Evolutionary conservation across 2,797 vertebrate species (phyloP).

Genomic region (Moxostoma hubbsi): DNA sequence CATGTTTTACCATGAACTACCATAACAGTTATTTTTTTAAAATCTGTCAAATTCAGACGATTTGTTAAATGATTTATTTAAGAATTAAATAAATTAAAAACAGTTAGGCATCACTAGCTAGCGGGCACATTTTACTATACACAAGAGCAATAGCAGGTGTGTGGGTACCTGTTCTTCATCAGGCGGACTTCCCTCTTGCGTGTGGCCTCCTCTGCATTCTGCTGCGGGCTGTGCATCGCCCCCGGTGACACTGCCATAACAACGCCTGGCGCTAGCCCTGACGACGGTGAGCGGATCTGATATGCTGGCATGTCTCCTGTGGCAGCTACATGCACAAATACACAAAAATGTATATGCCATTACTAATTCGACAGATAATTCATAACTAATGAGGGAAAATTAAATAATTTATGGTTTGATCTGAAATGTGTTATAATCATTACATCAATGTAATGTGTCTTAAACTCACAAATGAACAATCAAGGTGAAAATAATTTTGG

Average conservation of each 20-base stretch:
- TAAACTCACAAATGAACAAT: too few relatives aligned
- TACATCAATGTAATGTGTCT: too few relatives aligned
- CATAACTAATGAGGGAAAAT: neutral
- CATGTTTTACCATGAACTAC: too few relatives aligned
- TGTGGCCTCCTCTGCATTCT: constrained; percentile 89
- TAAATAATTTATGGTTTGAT: neutral
- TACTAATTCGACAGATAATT: neutral
- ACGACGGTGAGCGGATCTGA: constrained; percentile 89
- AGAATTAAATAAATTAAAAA: too few relatives aligned
- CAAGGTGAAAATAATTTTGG: too few relatives aligned
- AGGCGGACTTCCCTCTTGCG: constrained; percentile 93
- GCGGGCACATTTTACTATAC: too few relatives aligned
- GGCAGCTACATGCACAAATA: constrained; percentile 76
- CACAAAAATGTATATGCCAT: constrained; percentile 6
- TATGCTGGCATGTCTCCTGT: constrained; percentile 94
- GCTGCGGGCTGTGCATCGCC: constrained; percentile 85
- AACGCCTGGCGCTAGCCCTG: constrained; percentile 86
- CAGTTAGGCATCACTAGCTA: too few relatives aligned
- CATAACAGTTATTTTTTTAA: too few relatives aligned
- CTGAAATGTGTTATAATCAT: neutral
- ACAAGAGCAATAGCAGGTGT: neutral
- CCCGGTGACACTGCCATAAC: constrained; percentile 89
- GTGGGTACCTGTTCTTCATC: constrained; percentile 91
- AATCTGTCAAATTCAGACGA: too few relatives aligned
- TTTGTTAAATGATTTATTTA: too few relatives aligned